phyloP scores from a whole-genome alignment of 2,888 invertebrate genomes.

The Xanthorhoe designata region DNA sequence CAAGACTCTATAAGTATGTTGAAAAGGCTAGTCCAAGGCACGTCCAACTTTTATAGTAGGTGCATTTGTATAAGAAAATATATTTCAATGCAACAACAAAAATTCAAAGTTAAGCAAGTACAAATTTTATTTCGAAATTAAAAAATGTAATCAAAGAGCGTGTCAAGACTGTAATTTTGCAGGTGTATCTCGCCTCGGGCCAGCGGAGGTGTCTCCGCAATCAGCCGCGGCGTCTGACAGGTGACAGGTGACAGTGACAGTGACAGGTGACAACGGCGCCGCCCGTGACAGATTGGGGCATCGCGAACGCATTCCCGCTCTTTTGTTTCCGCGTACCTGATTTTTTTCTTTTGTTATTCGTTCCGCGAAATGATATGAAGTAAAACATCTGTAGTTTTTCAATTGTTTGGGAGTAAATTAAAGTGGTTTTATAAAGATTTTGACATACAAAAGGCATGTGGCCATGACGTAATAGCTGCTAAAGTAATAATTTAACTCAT shows the following conservation, averaged over 20 bases:
- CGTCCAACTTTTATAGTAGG: no score
- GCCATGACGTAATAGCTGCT: no score
- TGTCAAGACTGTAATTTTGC: slow-evolving; percentile 41
- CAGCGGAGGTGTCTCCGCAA: slow-evolving; percentile 58
- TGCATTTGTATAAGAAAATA: no score
- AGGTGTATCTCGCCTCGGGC: slow-evolving; percentile 51
- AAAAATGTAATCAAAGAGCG: slow-evolving; percentile 16
- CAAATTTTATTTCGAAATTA: background rate
- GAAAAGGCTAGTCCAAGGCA: no score
- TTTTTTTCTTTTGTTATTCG: slow-evolving; percentile 52
- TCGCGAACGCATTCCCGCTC: slow-evolving; percentile 53
- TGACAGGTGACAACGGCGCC: slow-evolving; percentile 69
- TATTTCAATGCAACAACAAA: background rate
- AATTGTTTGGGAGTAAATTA: background rate
- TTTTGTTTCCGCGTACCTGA: slow-evolving; percentile 62
- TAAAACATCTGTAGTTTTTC: slow-evolving; percentile 13
- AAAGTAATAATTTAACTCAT: no score
- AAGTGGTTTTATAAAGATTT: background rate
- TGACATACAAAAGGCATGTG: no score
- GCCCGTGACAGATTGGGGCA: slow-evolving; percentile 77
- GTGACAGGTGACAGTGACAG: slow-evolving; percentile 66
- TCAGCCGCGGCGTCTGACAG: slow-evolving; percentile 64
- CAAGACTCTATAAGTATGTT: no score
- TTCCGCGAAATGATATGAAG: slow-evolving; percentile 20
- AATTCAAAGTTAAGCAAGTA: background rate